Conservation (phyloP, 2,797 vertebrate genomes). For the Cossypha caffra region DNA sequence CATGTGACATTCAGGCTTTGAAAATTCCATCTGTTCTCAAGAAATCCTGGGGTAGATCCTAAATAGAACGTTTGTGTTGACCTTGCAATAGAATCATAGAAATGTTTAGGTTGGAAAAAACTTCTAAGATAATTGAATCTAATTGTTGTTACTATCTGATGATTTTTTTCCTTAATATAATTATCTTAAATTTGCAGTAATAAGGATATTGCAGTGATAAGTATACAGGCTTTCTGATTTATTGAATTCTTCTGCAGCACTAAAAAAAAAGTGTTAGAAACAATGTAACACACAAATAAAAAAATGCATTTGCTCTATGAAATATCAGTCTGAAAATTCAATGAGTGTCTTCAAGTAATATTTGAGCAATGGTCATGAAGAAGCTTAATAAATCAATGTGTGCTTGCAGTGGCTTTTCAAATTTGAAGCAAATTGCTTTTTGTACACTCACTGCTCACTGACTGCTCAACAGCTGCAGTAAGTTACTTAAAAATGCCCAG, state of each 20-base stretch:
- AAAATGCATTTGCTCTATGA: not conserved
- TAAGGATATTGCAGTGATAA: not conserved
- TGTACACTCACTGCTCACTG: not conserved
- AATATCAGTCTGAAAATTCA: not conserved
- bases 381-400: not conserved
- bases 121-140: not conserved
- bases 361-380: not conserved
- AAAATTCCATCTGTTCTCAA: not conserved
- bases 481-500: not conserved
- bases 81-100: not conserved
- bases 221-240: not conserved
- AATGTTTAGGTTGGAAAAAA: not conserved
- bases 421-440: not conserved
- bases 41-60: not conserved
- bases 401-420: not conserved
- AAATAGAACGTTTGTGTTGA: not conserved
- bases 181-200: not conserved
- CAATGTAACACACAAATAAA: accelerated
- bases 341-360: not conserved
- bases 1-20: not conserved
- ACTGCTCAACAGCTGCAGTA: not conserved
- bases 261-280: not conserved
- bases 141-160: not conserved
- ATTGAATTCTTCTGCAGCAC: not conserved
- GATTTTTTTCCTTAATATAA: not conserved